Conservation (phyloP, 2,113 vertebrate genomes). For the Platichthys stellatus region DNA sequence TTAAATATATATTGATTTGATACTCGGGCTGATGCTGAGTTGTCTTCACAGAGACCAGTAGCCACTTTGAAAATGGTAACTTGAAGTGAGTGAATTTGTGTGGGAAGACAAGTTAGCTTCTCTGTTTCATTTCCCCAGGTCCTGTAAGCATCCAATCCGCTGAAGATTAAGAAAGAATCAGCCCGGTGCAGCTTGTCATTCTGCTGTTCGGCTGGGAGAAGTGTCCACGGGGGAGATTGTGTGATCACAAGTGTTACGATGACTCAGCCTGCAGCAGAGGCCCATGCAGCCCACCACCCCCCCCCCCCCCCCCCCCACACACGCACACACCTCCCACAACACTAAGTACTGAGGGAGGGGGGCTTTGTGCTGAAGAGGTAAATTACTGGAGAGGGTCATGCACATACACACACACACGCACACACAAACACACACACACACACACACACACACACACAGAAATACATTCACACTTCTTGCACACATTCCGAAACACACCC, state of each 20-base stretch:
- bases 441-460: too few relatives aligned
- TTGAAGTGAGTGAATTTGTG: slow-evolving; percentile 18
- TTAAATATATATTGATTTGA: too few relatives aligned
- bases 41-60: not conserved
- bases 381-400: slow-evolving; percentile 19
- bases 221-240: slow-evolving; percentile 57
- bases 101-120: slow-evolving; percentile 27
- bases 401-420: not conserved
- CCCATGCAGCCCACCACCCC: slow-evolving; percentile 25
- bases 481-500: too few relatives aligned
- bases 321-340: not conserved
- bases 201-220: slow-evolving; percentile 22
- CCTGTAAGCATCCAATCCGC: slow-evolving; percentile 25
- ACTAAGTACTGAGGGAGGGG: slow-evolving; percentile 15
- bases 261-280: slow-evolving; percentile 70
- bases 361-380: slow-evolving; percentile 47
- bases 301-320: not conserved
- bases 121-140: slow-evolving; percentile 16
- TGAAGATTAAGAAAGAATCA: slow-evolving; percentile 16
- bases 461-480: too few relatives aligned
- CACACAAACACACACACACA: too few relatives aligned
- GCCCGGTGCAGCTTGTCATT: slow-evolving; percentile 30
- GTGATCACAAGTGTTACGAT: slow-evolving; percentile 67
- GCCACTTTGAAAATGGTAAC: not conserved
- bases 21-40: not conserved